Evolutionary conservation across 1,140 invertebrate genomes (phyloP).

Genomic region (Microvelia longipes): DNA sequence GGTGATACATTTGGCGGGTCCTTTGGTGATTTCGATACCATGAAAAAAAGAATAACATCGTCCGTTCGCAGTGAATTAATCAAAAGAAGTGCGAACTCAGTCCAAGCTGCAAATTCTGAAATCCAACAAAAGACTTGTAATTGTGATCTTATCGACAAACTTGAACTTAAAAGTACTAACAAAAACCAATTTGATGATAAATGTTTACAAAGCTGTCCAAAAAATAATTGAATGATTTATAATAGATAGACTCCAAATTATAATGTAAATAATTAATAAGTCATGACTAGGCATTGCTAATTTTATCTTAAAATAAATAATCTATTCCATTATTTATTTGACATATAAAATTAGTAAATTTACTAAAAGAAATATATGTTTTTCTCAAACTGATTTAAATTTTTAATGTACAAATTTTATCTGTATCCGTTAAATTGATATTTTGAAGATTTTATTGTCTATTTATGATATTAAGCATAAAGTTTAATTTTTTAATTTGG

Average conservation of each 20-base stretch:
- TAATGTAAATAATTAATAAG: background rate
- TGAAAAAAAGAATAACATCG: slow-evolving; percentile 21
- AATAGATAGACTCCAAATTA: background rate
- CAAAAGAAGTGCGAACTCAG: background rate
- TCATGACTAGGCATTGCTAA: background rate
- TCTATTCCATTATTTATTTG: background rate
- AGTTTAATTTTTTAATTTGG: background rate
- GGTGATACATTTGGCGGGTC: slow-evolving; percentile 29
- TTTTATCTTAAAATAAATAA: background rate
- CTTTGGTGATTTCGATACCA: slow-evolving; percentile 31
- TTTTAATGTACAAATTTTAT: background rate
- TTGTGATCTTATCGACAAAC: background rate
- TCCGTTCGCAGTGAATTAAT: background rate
- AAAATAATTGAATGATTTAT: background rate
- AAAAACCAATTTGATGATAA: background rate
- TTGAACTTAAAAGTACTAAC: background rate
- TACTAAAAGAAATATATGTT: background rate
- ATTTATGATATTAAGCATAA: background rate
- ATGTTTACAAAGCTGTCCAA: background rate
- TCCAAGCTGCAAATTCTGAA: background rate
- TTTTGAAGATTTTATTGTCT: background rate
- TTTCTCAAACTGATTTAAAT: background rate
- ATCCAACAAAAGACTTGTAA: background rate
- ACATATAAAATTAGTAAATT: background rate
- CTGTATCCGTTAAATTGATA: background rate